Evolutionary conservation across 2,797 vertebrate species (phyloP).

Genomic region (Anas bahamensis): DNA sequence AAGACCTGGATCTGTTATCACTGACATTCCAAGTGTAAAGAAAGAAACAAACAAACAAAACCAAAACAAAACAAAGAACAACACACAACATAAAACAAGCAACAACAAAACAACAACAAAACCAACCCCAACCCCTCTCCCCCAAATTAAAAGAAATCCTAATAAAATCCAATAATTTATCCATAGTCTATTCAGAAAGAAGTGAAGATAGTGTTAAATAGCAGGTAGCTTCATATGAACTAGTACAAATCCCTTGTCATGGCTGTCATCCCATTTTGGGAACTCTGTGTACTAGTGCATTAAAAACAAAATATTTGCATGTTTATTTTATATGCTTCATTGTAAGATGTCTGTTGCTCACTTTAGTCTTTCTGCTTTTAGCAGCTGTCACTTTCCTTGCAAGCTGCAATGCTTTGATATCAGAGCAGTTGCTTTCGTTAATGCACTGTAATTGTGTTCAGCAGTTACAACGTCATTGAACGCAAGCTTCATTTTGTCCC

Average conservation of each 20-base stretch:
- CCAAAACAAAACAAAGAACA: too few species aligned
- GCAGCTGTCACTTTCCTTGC: neutral
- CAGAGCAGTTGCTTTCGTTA: neutral
- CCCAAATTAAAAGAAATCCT: neutral
- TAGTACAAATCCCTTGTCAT: neutral
- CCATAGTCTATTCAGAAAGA: neutral
- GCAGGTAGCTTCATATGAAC: neutral
- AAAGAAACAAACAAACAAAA: neutral
- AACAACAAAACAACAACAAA: neutral
- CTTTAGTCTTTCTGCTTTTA: neutral
- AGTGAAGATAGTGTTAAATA: neutral
- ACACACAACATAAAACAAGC: neutral
- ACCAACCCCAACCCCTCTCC: neutral
- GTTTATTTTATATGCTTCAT: neutral
- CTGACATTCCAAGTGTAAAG: neutral
- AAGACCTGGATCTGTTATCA: neutral
- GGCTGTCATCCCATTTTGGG: neutral
- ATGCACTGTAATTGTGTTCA: neutral
- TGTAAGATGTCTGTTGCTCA: neutral
- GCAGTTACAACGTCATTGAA: neutral
- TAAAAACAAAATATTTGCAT: neutral
- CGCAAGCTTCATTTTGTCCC: neutral
- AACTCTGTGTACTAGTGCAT: neutral
- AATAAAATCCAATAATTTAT: neutral
- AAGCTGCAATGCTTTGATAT: neutral